phyloP scores from a whole-genome alignment of 2,797 vertebrate genomes.

The Enteromius paludinosus region DNA sequence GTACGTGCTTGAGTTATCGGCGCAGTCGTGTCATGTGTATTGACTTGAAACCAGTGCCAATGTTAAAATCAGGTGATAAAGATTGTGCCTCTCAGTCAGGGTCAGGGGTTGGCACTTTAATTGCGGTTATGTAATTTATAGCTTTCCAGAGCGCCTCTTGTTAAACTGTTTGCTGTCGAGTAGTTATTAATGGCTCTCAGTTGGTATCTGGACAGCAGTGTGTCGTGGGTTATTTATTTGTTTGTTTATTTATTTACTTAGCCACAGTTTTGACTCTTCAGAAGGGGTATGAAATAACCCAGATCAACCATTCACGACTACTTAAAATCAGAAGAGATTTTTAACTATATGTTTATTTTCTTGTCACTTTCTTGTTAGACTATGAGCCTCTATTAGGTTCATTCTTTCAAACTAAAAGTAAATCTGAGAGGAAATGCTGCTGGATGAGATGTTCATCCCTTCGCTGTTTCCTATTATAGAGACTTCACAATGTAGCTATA shows the following conservation, averaged over 20 bases:
- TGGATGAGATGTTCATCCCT: too few species aligned
- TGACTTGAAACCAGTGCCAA: slow-evolving; percentile 65
- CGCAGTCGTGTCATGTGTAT: slow-evolving; percentile 60
- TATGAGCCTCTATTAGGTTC: neutral
- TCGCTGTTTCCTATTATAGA: too few species aligned
- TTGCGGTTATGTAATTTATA: slow-evolving; percentile 85
- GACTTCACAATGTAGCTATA: too few species aligned
- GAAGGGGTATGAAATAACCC: neutral
- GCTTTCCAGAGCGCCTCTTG: slow-evolving; percentile 66
- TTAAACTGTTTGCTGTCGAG: slow-evolving; percentile 57
- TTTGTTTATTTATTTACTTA: slow-evolving; percentile 8
- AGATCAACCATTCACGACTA: neutral
- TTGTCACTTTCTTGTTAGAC: too few species aligned
- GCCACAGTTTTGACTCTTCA: neutral
- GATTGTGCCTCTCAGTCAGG: slow-evolving; percentile 75
- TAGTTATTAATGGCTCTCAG: slow-evolving; percentile 52
- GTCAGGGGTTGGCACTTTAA: slow-evolving; percentile 87
- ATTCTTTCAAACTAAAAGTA: neutral
- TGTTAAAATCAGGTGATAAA: slow-evolving; percentile 79
- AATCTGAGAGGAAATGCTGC: neutral
- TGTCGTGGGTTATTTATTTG: slow-evolving; percentile 36
- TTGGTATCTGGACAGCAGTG: slow-evolving; percentile 34
- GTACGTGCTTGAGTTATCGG: slow-evolving; percentile 53
- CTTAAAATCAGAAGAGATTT: neutral
- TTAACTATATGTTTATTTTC: neutral